Conservation (phyloP, 2,888 invertebrate species). For the Lymantria monacha region DNA sequence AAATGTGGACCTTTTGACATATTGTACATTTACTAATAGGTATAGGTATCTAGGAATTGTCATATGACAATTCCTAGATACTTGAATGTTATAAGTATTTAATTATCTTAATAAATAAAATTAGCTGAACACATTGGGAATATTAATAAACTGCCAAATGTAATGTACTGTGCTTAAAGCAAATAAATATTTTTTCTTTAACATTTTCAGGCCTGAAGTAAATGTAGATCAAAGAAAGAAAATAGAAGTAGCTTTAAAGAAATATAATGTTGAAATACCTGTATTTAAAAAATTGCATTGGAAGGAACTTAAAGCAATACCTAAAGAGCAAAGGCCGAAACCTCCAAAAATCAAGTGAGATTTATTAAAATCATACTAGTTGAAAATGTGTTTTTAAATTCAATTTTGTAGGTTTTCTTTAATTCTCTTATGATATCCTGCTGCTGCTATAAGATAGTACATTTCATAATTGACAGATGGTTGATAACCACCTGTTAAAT, state of each 20-base stretch:
- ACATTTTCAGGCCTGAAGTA: slow-evolving; percentile 52
- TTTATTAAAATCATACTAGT: not conserved
- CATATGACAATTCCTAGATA: too few relatives aligned
- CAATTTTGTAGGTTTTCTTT: too few relatives aligned
- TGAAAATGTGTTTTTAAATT: not conserved
- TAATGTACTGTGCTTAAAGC: not conserved
- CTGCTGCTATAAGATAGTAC: too few relatives aligned
- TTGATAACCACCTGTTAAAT: too few relatives aligned
- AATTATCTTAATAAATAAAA: too few relatives aligned
- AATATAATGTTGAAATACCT: slow-evolving; percentile 54
- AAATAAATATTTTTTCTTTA: not conserved
- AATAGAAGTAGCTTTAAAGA: slow-evolving; percentile 42
- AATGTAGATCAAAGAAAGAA: slow-evolving; percentile 42
- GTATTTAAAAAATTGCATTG: slow-evolving; percentile 62
- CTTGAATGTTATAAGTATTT: too few relatives aligned
- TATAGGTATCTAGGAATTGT: too few relatives aligned
- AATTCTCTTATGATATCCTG: too few relatives aligned
- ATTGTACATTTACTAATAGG: too few relatives aligned
- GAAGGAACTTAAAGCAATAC: slow-evolving; percentile 61
- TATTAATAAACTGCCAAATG: not conserved
- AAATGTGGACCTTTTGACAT: too few relatives aligned
- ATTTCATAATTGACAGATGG: too few relatives aligned
- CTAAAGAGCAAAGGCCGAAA: slow-evolving; percentile 63
- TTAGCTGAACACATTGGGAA: not conserved
- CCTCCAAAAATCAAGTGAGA: slow-evolving; percentile 57